Conservation (phyloP, 2,888 invertebrate species). For the Dione vanillae region DNA sequence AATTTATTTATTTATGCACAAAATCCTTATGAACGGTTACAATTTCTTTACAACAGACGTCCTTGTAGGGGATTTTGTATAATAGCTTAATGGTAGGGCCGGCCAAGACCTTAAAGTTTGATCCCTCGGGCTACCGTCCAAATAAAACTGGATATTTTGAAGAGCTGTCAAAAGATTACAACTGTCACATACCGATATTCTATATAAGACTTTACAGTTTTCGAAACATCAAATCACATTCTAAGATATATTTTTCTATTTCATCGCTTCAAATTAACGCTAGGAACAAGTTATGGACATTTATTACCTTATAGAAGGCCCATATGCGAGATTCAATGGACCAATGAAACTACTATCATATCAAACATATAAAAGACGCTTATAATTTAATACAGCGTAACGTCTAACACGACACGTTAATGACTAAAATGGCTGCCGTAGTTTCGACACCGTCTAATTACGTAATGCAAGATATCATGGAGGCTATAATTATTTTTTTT, state of each 20-base stretch:
- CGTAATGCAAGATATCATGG: slow-evolving; percentile 46
- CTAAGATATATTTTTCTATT: background rate
- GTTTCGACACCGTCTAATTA: slow-evolving; percentile 48
- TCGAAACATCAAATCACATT: background rate
- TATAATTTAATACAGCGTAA: slow-evolving; percentile 44
- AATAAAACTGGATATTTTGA: slow-evolving; percentile 3
- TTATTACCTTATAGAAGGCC: slow-evolving; percentile 22
- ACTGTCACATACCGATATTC: background rate
- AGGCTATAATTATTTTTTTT: slow-evolving; percentile 42
- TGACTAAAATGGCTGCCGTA: slow-evolving; percentile 45
- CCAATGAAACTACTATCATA: slow-evolving; percentile 42
- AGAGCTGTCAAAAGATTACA: background rate
- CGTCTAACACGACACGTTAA: slow-evolving; percentile 44
- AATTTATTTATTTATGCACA: background rate
- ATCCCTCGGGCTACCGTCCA: slow-evolving; percentile 20
- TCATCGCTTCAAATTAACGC: slow-evolving; percentile 1
- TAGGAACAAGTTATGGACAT: slow-evolving; percentile 21
- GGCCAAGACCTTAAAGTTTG: slow-evolving; percentile 10
- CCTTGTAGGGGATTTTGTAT: slow-evolving; percentile 18
- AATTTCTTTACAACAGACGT: slow-evolving; percentile 22
- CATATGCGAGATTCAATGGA: slow-evolving; percentile 33
- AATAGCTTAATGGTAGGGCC: slow-evolving; percentile 9
- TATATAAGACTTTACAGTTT: background rate
- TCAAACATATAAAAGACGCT: slow-evolving; percentile 42
- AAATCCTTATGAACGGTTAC: background rate